phyloP scores from a whole-genome alignment of 1,140 invertebrate species.

The Aphaenogaster ashmeadi region DNA sequence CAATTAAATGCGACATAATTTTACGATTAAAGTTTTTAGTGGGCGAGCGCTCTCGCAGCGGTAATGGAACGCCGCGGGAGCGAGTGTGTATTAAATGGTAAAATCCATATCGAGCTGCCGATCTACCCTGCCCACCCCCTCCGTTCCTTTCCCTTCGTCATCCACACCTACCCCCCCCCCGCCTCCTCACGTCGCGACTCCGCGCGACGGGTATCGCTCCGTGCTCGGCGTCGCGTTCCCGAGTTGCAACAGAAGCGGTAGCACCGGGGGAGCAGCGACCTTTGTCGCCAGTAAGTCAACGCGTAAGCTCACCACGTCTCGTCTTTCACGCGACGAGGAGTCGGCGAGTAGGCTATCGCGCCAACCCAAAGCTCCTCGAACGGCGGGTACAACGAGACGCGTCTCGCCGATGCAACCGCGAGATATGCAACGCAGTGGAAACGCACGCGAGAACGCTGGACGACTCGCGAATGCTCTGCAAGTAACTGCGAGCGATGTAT shows the following conservation, averaged over 20 bases:
- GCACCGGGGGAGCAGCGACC: slow-evolving; percentile 63
- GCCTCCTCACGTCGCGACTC: background rate
- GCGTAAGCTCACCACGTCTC: slow-evolving; percentile 61
- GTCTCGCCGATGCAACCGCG: background rate
- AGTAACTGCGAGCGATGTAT: background rate
- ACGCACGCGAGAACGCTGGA: background rate
- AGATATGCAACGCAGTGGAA: background rate
- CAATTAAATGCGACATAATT: slow-evolving; percentile 80
- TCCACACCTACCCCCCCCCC: background rate
- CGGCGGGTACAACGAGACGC: background rate
- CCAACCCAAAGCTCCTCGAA: slow-evolving; percentile 39
- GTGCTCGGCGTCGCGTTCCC: slow-evolving; percentile 9
- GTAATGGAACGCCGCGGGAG: slow-evolving; percentile 60
- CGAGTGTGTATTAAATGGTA: slow-evolving; percentile 70
- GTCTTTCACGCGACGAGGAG: slow-evolving; percentile 52
- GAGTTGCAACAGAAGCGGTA: slow-evolving; percentile 66
- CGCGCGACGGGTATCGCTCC: background rate
- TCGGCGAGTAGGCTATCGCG: slow-evolving; percentile 36
- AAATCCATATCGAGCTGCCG: slow-evolving; percentile 68
- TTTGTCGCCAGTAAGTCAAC: slow-evolving; percentile 67
- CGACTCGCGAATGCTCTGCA: background rate
- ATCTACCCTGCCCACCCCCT: background rate
- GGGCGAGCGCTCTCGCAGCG: slow-evolving; percentile 61
- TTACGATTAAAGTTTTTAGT: slow-evolving; percentile 78
- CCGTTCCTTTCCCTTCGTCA: background rate